A percentile compares a stretch with the other conserved stretches of the same genome.
Conservation (phyloP, 2,797 vertebrate species). For the Apogon talboti region DNA sequence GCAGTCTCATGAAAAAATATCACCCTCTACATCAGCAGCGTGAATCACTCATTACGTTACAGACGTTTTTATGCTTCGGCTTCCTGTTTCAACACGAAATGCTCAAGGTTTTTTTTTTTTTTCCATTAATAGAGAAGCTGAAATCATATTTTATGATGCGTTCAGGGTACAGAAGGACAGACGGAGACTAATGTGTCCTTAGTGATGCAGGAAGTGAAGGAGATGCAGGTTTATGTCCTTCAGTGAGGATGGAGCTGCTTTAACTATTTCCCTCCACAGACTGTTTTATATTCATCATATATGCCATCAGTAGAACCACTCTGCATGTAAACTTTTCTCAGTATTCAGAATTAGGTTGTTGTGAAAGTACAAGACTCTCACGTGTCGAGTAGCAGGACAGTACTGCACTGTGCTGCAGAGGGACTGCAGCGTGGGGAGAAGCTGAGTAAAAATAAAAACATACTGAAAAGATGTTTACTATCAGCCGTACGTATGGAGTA, state of each 20-base stretch:
- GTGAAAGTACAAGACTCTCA: too few species aligned
- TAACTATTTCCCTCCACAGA: background rate
- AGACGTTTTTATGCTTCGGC: too few species aligned
- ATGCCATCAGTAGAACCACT: background rate
- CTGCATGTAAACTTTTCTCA: background rate
- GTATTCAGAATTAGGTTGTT: background rate
- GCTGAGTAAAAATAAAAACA: constrained; percentile 5
- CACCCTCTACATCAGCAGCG: background rate
- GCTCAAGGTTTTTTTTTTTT: too few species aligned
- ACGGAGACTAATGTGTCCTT: constrained; percentile 19
- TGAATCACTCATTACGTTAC: background rate
- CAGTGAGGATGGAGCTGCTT: constrained; percentile 2
- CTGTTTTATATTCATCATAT: background rate
- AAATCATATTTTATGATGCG: background rate
- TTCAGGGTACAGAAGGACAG: constrained; percentile 13
- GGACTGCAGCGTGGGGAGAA: constrained; percentile 48
- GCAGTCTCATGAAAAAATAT: background rate
- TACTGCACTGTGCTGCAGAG: constrained; percentile 61
- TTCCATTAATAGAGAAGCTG: too few species aligned
- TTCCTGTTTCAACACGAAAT: too few species aligned
- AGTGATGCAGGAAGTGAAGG: too few species aligned
- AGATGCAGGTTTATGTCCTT: too few species aligned
- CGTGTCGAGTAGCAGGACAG: constrained; percentile 32
- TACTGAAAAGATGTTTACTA: constrained; percentile 11
- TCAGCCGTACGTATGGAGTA: background rate